phyloP scores from a whole-genome alignment of 1,140 invertebrate species.

The Caenorhabditis briggsae region DNA sequence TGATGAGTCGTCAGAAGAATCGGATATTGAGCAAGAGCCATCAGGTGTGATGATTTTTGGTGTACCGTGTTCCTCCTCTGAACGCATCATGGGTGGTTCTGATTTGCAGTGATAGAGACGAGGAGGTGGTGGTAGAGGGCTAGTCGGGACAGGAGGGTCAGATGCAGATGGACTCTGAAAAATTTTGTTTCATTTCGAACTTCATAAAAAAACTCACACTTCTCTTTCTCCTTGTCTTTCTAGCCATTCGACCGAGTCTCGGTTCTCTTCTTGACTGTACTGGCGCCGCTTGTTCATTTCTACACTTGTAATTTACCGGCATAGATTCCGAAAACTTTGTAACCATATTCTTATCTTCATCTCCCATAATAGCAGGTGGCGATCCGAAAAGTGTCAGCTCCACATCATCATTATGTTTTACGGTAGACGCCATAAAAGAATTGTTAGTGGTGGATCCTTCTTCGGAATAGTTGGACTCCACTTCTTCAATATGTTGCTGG shows the following conservation, averaged over 20 bases:
- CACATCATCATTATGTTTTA: slow-evolving; percentile 31
- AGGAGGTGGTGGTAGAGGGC: slow-evolving; percentile 20
- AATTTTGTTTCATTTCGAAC: background rate
- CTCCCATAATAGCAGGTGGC: slow-evolving; percentile 27
- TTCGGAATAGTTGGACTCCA: background rate
- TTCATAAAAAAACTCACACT: background rate
- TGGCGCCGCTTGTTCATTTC: background rate
- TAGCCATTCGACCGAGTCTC: background rate
- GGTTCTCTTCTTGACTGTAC: background rate
- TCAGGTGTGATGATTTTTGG: slow-evolving; percentile 12
- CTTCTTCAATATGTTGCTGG: slow-evolving; percentile 4
- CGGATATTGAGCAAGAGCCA: background rate
- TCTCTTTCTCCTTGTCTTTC: slow-evolving; percentile 3
- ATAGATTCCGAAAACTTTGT: slow-evolving; percentile 24
- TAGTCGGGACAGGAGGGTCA: slow-evolving; percentile 11
- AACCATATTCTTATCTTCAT: background rate
- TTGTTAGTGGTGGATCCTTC: slow-evolving; percentile 2
- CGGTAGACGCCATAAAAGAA: slow-evolving; percentile 44
- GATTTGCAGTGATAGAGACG: background rate
- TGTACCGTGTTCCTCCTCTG: background rate
- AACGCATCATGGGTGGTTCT: background rate
- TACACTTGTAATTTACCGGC: slow-evolving; percentile 32
- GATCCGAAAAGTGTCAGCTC: slow-evolving; percentile 35
- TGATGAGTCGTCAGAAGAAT: slow-evolving; percentile 6
- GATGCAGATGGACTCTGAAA: slow-evolving; percentile 35